Evolutionary conservation across 2,888 invertebrate species (phyloP), one percentile per base, ranked within the genome.

Genomic region (Beris chalybata): DNA sequence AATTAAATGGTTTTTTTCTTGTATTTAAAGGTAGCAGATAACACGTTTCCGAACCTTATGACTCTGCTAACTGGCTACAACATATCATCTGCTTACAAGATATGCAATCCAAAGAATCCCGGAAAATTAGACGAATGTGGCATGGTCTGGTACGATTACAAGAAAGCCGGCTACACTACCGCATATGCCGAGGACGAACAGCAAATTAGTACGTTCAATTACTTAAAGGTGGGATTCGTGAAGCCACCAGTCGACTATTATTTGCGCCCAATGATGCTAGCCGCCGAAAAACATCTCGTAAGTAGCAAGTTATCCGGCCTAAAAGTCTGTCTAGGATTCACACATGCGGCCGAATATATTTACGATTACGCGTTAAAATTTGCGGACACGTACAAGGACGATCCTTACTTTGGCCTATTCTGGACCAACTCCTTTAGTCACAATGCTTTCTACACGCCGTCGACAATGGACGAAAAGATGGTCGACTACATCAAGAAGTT

Each of bases 21-120:
- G 22, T 38, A 5, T 29, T 68, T 67, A 1, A 76, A 92, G 86
- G 86, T 92, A 69, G 93, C 88, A 6, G 95, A 95, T 75, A 95
- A 95, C 74, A 95, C 95, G 0, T 93, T 91, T 75, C 93, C 95
- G 0, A 97, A 96, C 79, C 79, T 96, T 57, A 89, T 94, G 85
- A 92, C 94, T 0, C 83, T 91, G 53, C 82, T 92, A 12, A 88
- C 90, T 0, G 95, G 95, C 1, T 83, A 85, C 70, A 85, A 82
- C 68, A 76, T 80, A 43, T 72, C 76, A 0, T 73, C 82, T 13
- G 81, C 86, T 12, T 81, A 85, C 57, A 72, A 77, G 1, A 76
- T 82, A 55, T 85, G 85, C 71, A 78, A 82, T 32, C 84, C 85
- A 12, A 79, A 79, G 5, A 75, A 76, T 31, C 74, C 80, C 58